A percentile compares a stretch with the other conserved stretches of the same genome.
Conservation (phyloP, 2,797 vertebrate genomes). For the Lagocephalus sceleratus region DNA sequence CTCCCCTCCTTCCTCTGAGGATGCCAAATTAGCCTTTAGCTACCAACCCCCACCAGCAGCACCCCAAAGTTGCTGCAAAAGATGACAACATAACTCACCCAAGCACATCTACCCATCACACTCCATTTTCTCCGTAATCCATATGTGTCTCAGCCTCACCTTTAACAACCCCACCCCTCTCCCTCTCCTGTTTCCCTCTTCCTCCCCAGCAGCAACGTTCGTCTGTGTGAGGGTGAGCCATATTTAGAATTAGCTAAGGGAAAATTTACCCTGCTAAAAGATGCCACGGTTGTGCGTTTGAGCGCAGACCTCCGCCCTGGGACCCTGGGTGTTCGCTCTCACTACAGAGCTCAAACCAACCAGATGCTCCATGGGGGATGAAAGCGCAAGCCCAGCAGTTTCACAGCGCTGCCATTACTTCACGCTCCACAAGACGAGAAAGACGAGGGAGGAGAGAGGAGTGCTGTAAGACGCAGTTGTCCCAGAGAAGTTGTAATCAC, state of each 20-base stretch:
- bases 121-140: conserved; percentile 29
- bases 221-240: conserved; percentile 27
- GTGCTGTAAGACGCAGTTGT: conserved; percentile 11
- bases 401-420: conserved; percentile 39
- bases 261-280: conserved; percentile 23
- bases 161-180: conserved; percentile 25
- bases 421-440: conserved; percentile 27
- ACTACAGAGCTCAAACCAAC: conserved; percentile 39
- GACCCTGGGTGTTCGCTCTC: conserved; percentile 15
- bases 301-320: conserved; percentile 32
- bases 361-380: conserved; percentile 42
- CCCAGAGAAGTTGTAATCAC: conserved; percentile 26
- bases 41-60: conserved; percentile 1
- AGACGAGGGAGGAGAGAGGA: conserved; percentile 18
- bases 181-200: conserved; percentile 1
- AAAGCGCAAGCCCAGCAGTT: conserved; percentile 49
- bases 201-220: conserved; percentile 32
- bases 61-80: conserved; percentile 18
- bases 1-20: conserved; percentile 12
- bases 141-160: conserved; percentile 26
- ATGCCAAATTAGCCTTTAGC: conserved; percentile 51
- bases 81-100: conserved; percentile 49
- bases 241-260: conserved; percentile 36
- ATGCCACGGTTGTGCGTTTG: conserved; percentile 24
- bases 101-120: conserved; percentile 22